Base-by-base conservation (phyloP, 1,140 invertebrate genomes). In the Philotrypesis tridentata region DNA sequence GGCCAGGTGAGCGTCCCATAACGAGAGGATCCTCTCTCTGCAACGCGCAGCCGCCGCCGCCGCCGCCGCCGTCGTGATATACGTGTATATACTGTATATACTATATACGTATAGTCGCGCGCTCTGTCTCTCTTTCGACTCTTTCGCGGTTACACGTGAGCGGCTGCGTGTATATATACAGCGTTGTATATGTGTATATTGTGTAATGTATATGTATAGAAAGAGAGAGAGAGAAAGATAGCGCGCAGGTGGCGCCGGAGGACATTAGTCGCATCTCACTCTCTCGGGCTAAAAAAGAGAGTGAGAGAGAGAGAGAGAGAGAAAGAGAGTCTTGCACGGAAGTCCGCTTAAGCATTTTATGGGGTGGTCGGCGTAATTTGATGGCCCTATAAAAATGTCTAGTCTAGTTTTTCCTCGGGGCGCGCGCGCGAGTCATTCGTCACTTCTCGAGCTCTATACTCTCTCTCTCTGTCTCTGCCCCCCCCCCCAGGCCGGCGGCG, bases 321-420 rank as follows among this genome's bases (percentile, higher is more conserved):
- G 70, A 48, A 40, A 9, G 27, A 67, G 29, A 74, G 9, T 87
- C 87, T 90, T 89, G 87, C 89, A 89, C 90, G 88, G 89, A 89
- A 91, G 90, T 87, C 85, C 88, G 87, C 87, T 91, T 90, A 88
- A 90, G 87, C 88, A 90, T 91, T 92, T 92, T 91, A 92, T 91
- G 90, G 90, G 91, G 89, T 91, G 89, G 90, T 90, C 88, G 89
- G 85, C 88, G 91, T 92, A 92, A 92, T 92, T 92, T 92, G 90
- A 92, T 92, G 90, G 90, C 89, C 90, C 91, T 75, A 92, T 92
- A 92, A 92, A 90, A 92, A 91, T 83, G 89, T 89, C 89, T 91
- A 89, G 89, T 88, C 88, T 89, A 91, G 91, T 92, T 92, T 91
- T 91, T 91, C 89, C 88, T 48, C 84, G 86, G 84, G 87, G 87